Evolutionary conservation across 2,797 vertebrate species (phyloP), one percentile per base, ranked within the genome.

Genomic region (Hapalemur alaotrensis): DNA sequence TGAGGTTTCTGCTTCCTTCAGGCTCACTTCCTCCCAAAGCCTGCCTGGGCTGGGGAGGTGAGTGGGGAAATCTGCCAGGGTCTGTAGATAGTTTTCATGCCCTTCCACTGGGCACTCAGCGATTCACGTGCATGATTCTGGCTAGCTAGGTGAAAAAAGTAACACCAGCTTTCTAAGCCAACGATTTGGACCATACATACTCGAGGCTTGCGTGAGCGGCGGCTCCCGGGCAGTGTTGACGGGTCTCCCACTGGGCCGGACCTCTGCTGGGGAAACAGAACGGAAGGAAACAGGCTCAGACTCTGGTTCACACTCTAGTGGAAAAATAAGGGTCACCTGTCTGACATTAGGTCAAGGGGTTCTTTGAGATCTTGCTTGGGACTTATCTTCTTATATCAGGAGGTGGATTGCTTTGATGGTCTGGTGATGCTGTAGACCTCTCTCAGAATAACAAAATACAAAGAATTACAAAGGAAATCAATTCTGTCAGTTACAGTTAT

Each of bases 191-290:
- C 28, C 7, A 12, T 43, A 88, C 92, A 17, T 98, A 99, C 99
- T 99, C 96, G 99, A 99, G 94, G 99, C 96, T 96, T 99, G 99
- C 83, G 99, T 98, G 83, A 99, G 99, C 0, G 99, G 99, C 0
- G 99, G 99, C 91, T 99, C 99, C 95, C 99, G 99, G 18, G 99
- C 99, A 0, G 99, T 99, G 93, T 99, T 99, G 61, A 99, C 98
- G 0, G 99, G 99, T 76, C 99, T 99, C 54, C 99, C 99, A 30
- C 99, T 99, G 75, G 99, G 99, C 48, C 99, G 99, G 98, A 99
- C 98, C 46, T 99, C 99, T 88, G 99, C 99, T 99, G 96, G 11
- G 98, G 91, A 97, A 96, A 79, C 48, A 73, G 80, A 92, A 83
- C 4, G 59, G 69, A 54, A 95, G 46, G n/a, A 85, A 32, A 84